Conservation (phyloP, 2,888 invertebrate species). For the Pseudococcus longispinus region DNA sequence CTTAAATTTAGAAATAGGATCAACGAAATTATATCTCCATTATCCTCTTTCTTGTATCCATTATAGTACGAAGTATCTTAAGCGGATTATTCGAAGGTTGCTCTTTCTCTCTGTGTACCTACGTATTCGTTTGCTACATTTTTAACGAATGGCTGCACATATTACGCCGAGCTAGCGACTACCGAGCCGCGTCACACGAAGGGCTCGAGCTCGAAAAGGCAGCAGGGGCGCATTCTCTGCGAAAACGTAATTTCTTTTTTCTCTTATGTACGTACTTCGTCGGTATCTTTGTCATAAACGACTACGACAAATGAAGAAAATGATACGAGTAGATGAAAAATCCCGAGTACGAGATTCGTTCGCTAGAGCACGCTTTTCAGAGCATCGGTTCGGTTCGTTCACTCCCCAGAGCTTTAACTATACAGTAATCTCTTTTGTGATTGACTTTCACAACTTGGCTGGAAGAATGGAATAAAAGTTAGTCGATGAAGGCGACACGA, state of each 20-base stretch:
- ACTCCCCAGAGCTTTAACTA: background rate
- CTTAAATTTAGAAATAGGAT: constrained; percentile 51
- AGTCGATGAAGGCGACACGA: background rate
- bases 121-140: constrained; percentile 51
- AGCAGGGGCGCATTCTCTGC: background rate
- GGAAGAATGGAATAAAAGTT: background rate
- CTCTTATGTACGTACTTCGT: background rate
- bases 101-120: background rate
- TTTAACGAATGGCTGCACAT: constrained; percentile 56
- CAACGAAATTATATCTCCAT: constrained; percentile 54
- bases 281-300: background rate
- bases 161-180: background rate
- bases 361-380: background rate
- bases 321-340: background rate
- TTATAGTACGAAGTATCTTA: constrained; percentile 52
- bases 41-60: constrained; percentile 55
- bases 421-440: constrained; percentile 50
- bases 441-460: constrained; percentile 51
- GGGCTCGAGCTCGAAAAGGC: background rate
- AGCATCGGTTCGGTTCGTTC: background rate
- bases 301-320: background rate
- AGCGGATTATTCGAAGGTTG: constrained; percentile 54
- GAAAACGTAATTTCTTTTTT: constrained; percentile 42
- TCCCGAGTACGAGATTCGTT: background rate
- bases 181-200: background rate